Conservation (phyloP, 2,888 invertebrate species). For the Frankliniella intonsa region DNA sequence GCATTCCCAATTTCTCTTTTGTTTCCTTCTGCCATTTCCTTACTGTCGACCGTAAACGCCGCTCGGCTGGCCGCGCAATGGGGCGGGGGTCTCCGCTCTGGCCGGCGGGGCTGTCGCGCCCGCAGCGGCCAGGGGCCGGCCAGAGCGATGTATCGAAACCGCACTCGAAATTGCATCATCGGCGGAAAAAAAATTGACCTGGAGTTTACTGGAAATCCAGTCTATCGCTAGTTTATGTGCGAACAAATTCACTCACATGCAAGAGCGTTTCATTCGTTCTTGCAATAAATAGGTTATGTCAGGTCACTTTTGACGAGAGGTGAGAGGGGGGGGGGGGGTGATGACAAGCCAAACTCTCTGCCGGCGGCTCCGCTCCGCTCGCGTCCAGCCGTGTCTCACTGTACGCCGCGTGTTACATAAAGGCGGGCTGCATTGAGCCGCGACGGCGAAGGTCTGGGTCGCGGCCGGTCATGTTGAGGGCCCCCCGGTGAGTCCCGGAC, state of each 20-base stretch:
- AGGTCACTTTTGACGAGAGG: background rate
- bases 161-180: too few species aligned
- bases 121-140: background rate
- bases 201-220: too few species aligned
- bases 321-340: background rate
- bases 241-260: too few species aligned
- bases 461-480: background rate
- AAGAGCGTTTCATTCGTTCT: too few species aligned
- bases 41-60: slow-evolving; percentile 13
- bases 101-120: background rate
- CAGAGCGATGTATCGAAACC: too few species aligned
- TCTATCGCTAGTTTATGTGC: too few species aligned
- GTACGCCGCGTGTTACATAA: background rate
- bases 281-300: background rate
- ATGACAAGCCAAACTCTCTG: background rate
- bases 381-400: background rate
- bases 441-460: slow-evolving; percentile 4
- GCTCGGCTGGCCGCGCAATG: background rate
- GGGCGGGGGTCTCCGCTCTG: background rate
- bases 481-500: background rate
- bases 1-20: slow-evolving; percentile 6
- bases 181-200: too few species aligned
- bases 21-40: background rate
- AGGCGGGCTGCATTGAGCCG: background rate
- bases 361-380: background rate